Evolutionary conservation across 2,797 vertebrate genomes (phyloP), one percentile per base, ranked within the genome.

Genomic region (Acanthurus lineatus): DNA sequence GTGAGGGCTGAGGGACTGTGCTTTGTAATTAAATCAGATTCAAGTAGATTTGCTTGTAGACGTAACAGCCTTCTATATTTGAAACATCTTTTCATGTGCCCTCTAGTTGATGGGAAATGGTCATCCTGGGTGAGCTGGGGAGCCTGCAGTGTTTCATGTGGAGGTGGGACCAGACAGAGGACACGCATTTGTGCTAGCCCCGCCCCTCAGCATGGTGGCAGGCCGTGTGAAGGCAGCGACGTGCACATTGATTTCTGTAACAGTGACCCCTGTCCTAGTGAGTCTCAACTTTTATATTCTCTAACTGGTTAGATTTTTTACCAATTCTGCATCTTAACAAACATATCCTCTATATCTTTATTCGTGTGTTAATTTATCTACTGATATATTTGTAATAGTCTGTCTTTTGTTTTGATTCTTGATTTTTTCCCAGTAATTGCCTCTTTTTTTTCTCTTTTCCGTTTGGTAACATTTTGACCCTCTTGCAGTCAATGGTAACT

Each of bases 81-180:
- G 6, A 40, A 40, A 40, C 19, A 48, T 51, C 4, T 62, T 8
- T n/a, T 19, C 16, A 25, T 64, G 15, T 54, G 15, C 25, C 56
- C 42, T 32, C 20, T 69, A 99, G 98, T 99, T 89, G 96, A 99
- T 69, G 98, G 98, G n/a, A 97, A 96, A 79, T 99, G 98, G 98
- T 93, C 96, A 0, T 59, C 83, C 0, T 99, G 98, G 98, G 90
- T 96, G 48, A 97, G 95, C 72, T 99, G 98, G 98, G 96, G 95
- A 0, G 62, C 96, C 54, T 99, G 98, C 84, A 95, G 96, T 0
- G 93, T 97, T 77, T 99, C 98, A 35, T 99, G 98, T 9, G 97
- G 97, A 28, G 97, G 98, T 0, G 98, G 98, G 5, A 95, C 95
- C 73, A 96, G 95, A 75, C 97, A 98, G 91, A 96, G 97, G 79